These are phyloP conservation scores for Myiozetetes cayanensis DNA, from an alignment of 2,113 vertebrate species.

Conservation along the genomic window DNA sequence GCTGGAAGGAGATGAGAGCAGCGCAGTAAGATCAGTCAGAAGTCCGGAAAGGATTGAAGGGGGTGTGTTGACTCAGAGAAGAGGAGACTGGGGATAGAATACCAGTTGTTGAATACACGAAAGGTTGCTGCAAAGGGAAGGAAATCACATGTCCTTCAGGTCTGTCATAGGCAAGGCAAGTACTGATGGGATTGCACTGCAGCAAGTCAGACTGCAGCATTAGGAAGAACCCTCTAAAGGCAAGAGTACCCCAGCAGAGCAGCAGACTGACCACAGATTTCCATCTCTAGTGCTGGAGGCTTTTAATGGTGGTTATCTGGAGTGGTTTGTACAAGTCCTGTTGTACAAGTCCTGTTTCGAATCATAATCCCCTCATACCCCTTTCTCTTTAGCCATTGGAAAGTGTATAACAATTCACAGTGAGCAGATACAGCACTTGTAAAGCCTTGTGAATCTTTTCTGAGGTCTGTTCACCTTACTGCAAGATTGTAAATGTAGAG, in stretches of 20 bases:
- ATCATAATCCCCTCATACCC: neutral
- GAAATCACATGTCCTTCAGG: neutral
- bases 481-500: neutral
- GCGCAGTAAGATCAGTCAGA: neutral
- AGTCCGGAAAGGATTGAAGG: neutral
- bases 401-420: neutral
- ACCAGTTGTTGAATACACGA: neutral
- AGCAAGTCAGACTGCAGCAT: neutral
- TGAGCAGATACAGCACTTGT: neutral
- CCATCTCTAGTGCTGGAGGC: neutral
- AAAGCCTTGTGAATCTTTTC: neutral
- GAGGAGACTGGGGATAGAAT: neutral
- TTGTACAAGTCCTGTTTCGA: neutral
- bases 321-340: neutral
- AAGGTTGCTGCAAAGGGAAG: neutral
- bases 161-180: neutral
- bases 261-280: neutral
- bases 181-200: neutral
- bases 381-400: neutral
- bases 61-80: neutral
- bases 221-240: neutral
- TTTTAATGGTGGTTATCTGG: neutral
- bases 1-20: neutral
- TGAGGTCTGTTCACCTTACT: neutral
- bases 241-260: neutral